Percentiles rank a stretch among this genome's conserved stretches.
Evolutionary conservation across 2,113 vertebrate genomes (phyloP).

Genomic region (Tachysurus vachellii): DNA sequence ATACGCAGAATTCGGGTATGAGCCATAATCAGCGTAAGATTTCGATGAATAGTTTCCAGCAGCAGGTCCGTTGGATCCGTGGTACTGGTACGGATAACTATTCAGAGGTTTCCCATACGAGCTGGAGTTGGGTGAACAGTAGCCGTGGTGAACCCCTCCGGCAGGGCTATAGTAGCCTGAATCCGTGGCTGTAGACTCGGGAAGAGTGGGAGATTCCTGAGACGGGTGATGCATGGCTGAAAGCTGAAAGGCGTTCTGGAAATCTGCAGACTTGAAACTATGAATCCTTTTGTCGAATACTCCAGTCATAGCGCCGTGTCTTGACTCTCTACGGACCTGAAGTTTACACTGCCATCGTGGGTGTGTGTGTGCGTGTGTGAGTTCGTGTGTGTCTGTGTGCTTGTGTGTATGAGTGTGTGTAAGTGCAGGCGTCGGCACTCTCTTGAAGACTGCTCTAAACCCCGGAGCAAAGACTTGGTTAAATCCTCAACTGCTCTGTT

Average conservation of each 20-base stretch:
- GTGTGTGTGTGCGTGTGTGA: conserved; percentile 42
- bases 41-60: conserved; percentile 90
- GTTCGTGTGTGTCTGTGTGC: neutral
- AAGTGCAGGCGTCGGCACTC: conserved; percentile 63
- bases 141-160: conserved; percentile 87
- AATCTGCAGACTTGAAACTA: conserved; percentile 88
- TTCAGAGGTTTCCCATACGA: conserved; percentile 94
- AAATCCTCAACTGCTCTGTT: conserved; percentile 99
- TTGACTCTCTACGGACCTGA: conserved; percentile 4
- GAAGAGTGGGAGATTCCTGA: conserved; percentile 98
- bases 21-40: conserved; percentile 88
- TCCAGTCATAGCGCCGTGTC: conserved; percentile 85
- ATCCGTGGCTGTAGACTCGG: conserved; percentile 96
- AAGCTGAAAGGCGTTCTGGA: conserved; percentile 91
- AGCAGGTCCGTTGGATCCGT: conserved; percentile 85
- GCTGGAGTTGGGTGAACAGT: conserved; percentile 92
- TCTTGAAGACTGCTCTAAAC: conserved; percentile 90
- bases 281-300: conserved; percentile 96
- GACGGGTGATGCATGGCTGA: conserved; percentile 85
- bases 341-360: conserved; percentile 53
- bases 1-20: conserved; percentile 86
- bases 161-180: conserved; percentile 97
- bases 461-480: conserved; percentile 96
- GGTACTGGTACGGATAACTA: conserved; percentile 96
- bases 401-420: conserved; percentile 16